Base-by-base conservation (phyloP, 2,113 vertebrate species). In the Scortum barcoo region DNA sequence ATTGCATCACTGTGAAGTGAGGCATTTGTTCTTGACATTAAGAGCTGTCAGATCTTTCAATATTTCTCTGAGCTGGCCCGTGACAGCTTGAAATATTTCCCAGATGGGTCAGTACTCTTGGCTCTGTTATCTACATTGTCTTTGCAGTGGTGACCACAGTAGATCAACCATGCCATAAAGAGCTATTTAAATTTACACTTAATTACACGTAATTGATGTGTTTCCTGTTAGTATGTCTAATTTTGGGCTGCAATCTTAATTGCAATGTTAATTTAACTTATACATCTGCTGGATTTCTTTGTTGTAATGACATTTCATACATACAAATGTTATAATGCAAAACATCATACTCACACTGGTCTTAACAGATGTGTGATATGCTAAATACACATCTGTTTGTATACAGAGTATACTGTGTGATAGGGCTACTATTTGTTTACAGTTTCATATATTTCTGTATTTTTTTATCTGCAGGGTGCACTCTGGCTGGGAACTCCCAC, bases 361-460 rank as follows among this genome's bases (percentile, higher is more conserved):
- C 16, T 50, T 4, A 68, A 56, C 81, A 78, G 58, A 76, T 82
- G 82, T 61, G 30, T 44, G 36, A 20, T 50, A 71, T 42, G 26
- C 26, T 68, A 69, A 48, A 70, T 30, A 50, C 48, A 82, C 57
- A 83, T 73, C 62, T 67, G 63, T 72, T 72, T 72, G 36, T 46
- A 63, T 28, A 60, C 13, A 66, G 28, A 42, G 13, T 62, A 7
- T 7, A 66, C 44, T 46, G 60, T 72, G 30, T 77, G 33, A 78
- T 58, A 53, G 17, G 48, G 22, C 46, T 3, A 54, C 14, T 50
- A 28, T 9, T 38, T 2, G 40, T 7, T 19, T 19, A 8, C n/a
- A n/a, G 51, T 17, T 19, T 10, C 11, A 57, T 3, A 53, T 50
- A 46, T 75, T 30, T 63, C 50, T 72, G 40, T 62, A 16, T 63